Evolutionary conservation across 2,888 invertebrate genomes (phyloP), one percentile per base, ranked within the genome.

Genomic region (Flexamia atlantica): DNA sequence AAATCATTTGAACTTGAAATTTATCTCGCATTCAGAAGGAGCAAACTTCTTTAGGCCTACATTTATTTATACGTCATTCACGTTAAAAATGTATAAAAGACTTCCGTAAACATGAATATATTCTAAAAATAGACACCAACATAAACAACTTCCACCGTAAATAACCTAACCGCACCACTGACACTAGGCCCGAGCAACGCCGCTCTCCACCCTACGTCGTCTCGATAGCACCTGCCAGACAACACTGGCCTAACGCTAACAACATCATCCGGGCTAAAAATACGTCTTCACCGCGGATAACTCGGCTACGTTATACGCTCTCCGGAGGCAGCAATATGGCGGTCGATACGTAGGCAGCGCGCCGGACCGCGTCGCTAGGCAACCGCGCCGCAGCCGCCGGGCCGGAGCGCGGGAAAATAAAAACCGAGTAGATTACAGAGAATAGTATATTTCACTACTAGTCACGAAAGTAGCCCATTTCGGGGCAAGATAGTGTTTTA

Each of bases 111-210:
- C n/a, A n/a, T n/a, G n/a, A n/a, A n/a, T n/a, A n/a, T n/a, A n/a
- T n/a, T n/a, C n/a, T n/a, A n/a, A 50, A 50, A 50, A 50, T 50
- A 50, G 17, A 9, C 7, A 23, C 23, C 5, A 4, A 23, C 23
- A 23, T 53, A 53, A 53, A 53, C 53, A 53, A 53, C 53, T 53
- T 20, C 20, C 53, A 53, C 64, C 14, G 14, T 64, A 64, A 64
- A 64, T 28, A 64, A 64, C 53, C 53, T 53, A 64, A 64, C 64
- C 64, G n/a, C 64, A 64, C 14, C 64, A 64, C 28, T 64, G 64
- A 28, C 64, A 57, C 46, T 9, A 4, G 12, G 46, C 46, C 17
- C 20, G 12, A 10, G 46, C 12, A 1, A 17, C 17, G 17, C 46
- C 23, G 23, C 53, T 23, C 3, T 12, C 46, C 23, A 53, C 2